Conservation (phyloP, 2,888 invertebrate species). For the Caenorhabditis sp. region DNA sequence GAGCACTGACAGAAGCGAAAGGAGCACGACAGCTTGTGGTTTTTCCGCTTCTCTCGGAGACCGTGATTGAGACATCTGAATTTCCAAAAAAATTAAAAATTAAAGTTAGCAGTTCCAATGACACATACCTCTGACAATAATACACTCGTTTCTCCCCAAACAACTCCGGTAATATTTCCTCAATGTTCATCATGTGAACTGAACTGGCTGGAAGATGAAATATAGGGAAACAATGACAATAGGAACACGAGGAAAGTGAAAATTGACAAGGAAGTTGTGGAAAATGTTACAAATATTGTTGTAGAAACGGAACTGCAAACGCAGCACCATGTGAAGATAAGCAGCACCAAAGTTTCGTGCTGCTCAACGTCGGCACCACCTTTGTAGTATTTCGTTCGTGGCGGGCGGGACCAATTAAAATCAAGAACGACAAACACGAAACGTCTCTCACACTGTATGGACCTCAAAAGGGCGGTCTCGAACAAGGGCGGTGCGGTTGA, state of each 20-base stretch:
- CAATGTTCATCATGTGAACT: conserved; percentile 74
- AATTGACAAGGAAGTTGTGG: no score
- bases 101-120: background rate
- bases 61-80: conserved; percentile 73
- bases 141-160: conserved; percentile 76
- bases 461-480: conserved; percentile 1
- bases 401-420: conserved; percentile 1
- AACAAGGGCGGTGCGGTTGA: background rate
- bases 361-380: background rate
- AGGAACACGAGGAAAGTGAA: no score
- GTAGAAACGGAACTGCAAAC: no score
- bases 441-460: background rate
- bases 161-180: conserved; percentile 76
- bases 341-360: background rate
- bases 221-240: no score
- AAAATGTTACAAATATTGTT: no score
- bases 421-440: background rate
- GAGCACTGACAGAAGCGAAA: conserved; percentile 71
- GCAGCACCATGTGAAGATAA: no score
- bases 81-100: no score
- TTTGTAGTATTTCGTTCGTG: background rate
- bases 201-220: conserved; percentile 15
- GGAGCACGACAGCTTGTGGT: conserved; percentile 71
- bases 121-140: conserved; percentile 72
- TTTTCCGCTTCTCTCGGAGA: conserved; percentile 71